Evolutionary conservation across 1,140 invertebrate species (phyloP).

Genomic region (Dermatophagoides farinae): DNA sequence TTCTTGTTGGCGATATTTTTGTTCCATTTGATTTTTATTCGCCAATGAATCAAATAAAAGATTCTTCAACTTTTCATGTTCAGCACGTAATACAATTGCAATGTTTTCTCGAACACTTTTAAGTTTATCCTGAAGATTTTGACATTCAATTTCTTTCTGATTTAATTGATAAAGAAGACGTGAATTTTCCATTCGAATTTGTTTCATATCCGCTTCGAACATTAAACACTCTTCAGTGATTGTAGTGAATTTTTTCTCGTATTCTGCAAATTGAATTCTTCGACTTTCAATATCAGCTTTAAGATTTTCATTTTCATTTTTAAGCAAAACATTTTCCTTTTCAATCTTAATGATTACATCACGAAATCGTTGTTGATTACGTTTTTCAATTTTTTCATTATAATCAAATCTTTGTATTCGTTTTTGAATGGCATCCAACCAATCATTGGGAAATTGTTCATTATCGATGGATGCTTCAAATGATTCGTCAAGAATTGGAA

Average conservation of each 20-base stretch:
- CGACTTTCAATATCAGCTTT: constrained; percentile 23
- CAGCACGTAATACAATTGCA: no score
- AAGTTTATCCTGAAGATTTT: constrained; percentile 19
- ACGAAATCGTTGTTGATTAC: neutral
- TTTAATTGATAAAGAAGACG: neutral
- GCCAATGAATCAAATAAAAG: no score
- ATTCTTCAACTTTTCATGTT: no score
- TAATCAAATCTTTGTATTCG: no score
- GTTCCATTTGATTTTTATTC: no score
- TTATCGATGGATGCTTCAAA: no score
- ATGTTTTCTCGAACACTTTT: constrained; percentile 17
- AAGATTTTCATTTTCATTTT: constrained; percentile 19
- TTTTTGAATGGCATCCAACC: no score
- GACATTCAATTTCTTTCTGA: neutral
- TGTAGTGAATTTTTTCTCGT: constrained; percentile 19
- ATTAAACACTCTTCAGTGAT: no score
- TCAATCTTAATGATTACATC: neutral
- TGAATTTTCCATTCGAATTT: neutral
- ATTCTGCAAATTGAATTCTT: constrained; percentile 21
- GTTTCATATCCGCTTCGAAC: neutral
- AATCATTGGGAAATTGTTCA: no score
- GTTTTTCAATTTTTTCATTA: no score
- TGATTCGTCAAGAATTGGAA: no score
- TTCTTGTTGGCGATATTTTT: constrained; percentile 20
- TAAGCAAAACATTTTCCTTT: constrained; percentile 4